Conservation (phyloP, 2,113 vertebrate genomes). For the Rhea pennata region DNA sequence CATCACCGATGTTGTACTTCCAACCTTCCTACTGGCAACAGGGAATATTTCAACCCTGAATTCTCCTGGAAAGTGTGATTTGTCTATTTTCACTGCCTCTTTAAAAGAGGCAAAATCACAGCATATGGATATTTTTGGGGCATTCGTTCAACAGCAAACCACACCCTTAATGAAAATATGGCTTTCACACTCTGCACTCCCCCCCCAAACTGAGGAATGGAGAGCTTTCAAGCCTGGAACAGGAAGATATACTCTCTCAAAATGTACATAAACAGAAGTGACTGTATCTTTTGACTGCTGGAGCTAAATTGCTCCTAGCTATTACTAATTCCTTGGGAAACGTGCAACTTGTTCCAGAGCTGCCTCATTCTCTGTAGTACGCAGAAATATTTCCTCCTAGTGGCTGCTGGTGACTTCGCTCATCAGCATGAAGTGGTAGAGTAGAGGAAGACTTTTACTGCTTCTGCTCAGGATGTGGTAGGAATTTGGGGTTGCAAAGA, state of each 20-base stretch:
- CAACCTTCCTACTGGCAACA: neutral
- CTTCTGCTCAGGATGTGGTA: neutral
- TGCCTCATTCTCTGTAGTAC: neutral
- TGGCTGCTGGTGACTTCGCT: neutral
- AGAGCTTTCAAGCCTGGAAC: neutral
- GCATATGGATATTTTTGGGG: neutral
- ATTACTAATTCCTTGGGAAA: neutral
- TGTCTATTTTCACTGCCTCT: neutral
- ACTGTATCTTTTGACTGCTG: neutral
- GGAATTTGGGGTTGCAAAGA: neutral
- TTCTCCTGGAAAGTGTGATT: neutral
- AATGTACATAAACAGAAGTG: neutral
- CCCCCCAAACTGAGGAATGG: accelerated
- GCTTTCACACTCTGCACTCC: neutral
- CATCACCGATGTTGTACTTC: neutral
- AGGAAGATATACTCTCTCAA: neutral
- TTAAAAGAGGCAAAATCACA: neutral
- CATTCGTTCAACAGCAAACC: neutral
- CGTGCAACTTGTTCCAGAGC: neutral
- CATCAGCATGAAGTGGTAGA: neutral
- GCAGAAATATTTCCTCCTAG: neutral
- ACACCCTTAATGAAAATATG: neutral
- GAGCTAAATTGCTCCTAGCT: neutral
- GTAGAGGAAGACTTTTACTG: neutral
- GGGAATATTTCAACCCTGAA: neutral